These are phyloP conservation scores for Sebastes steindachneri DNA, from an alignment of 2,797 vertebrate genomes.

Conservation along the genomic window DNA sequence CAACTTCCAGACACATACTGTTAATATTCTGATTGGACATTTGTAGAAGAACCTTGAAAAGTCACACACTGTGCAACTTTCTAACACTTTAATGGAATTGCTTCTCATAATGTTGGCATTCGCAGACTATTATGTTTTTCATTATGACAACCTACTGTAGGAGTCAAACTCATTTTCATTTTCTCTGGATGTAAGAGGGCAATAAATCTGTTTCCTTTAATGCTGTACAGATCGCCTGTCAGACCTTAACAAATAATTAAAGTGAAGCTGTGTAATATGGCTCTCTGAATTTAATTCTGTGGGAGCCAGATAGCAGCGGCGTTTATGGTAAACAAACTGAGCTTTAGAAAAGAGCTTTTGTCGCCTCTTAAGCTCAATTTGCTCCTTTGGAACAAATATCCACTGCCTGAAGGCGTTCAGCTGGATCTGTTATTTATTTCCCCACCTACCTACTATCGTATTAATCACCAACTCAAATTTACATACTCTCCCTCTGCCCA, in stretches of 20 bases:
- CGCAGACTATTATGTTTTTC: constrained; percentile 67
- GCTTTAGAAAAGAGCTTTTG: constrained; percentile 29
- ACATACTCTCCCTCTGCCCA: neutral
- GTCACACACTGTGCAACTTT: constrained; percentile 67
- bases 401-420: constrained; percentile 29
- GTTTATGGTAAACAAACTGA: constrained; percentile 52
- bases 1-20: constrained; percentile 49
- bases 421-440: constrained; percentile 17
- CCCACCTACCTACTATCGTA: constrained; percentile 9
- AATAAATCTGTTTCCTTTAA: constrained; percentile 64
- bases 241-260: constrained; percentile 53
- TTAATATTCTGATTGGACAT: constrained; percentile 73
- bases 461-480: constrained; percentile 33
- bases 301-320: constrained; percentile 11
- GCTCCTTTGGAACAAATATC: constrained; percentile 14
- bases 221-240: constrained; percentile 12
- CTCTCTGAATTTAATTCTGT: constrained; percentile 39
- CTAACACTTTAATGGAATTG: constrained; percentile 72
- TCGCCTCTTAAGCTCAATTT: constrained; percentile 28
- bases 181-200: constrained; percentile 52
- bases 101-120: constrained; percentile 72
- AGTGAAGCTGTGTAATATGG: constrained; percentile 18
- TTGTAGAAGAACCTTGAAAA: constrained; percentile 75
- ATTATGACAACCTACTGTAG: constrained; percentile 65
- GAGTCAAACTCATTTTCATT: constrained; percentile 68